Conservation (phyloP, 2,888 invertebrate species). For the Rugalucina vietnamica region DNA sequence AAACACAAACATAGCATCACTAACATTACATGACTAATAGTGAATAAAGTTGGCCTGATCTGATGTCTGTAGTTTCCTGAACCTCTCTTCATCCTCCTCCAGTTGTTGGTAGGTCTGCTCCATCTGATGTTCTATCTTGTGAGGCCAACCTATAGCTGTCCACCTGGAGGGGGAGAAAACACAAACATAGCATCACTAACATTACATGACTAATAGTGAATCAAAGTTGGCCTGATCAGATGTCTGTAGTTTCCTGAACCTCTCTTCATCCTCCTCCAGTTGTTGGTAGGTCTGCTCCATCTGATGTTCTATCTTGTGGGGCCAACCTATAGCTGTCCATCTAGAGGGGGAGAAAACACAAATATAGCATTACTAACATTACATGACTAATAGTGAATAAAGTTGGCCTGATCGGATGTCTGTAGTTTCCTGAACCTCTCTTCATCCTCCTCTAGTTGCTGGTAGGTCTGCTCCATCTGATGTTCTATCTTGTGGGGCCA, state of each 20-base stretch:
- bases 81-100: slow-evolving; percentile 90
- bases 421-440: slow-evolving; percentile 92
- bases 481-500: slow-evolving; percentile 90
- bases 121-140: slow-evolving; percentile 87
- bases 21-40: too few species aligned
- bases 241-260: slow-evolving; percentile 91
- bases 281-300: slow-evolving; percentile 87
- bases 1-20: too few species aligned
- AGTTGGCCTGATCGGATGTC: slow-evolving; percentile 86
- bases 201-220: too few species aligned
- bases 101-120: slow-evolving; percentile 88
- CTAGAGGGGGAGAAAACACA: too few species aligned
- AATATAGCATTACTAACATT: too few species aligned
- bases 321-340: slow-evolving; percentile 88
- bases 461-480: slow-evolving; percentile 87
- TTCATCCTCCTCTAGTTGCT: slow-evolving; percentile 89
- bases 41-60: slow-evolving; percentile 87
- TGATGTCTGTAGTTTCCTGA: slow-evolving; percentile 90
- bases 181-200: too few species aligned
- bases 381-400: too few species aligned
- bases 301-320: slow-evolving; percentile 88
- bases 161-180: too few species aligned
- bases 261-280: slow-evolving; percentile 89
- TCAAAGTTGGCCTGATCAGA: slow-evolving; percentile 87
- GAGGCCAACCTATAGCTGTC: slow-evolving; percentile 89